These are phyloP conservation scores for Drosophila littoralis DNA, from an alignment of 1,140 invertebrate species.

Conservation along the genomic window DNA sequence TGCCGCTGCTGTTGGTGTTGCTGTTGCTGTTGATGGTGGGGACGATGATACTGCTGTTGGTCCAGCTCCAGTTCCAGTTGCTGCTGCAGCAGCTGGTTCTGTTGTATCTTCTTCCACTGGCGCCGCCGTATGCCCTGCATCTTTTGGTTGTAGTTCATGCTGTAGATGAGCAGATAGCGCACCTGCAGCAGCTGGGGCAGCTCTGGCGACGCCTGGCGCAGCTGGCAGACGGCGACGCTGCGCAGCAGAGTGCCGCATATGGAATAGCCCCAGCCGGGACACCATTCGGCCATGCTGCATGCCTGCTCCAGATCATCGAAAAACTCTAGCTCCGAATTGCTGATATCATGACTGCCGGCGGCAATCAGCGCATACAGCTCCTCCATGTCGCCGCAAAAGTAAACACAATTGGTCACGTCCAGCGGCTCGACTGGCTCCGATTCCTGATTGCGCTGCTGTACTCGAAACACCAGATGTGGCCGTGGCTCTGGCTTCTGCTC, in stretches of 20 bases:
- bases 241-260: slow-evolving; percentile 25
- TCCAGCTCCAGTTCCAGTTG: background rate
- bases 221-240: slow-evolving; percentile 27
- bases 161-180: slow-evolving; percentile 26
- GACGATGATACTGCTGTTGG: background rate
- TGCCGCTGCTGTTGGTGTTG: background rate
- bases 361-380: slow-evolving; percentile 11
- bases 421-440: background rate
- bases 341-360: background rate
- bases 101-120: slow-evolving; percentile 1
- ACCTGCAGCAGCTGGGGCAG: background rate
- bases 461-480: slow-evolving; percentile 11
- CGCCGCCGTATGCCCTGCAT: slow-evolving; percentile 6
- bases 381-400: slow-evolving; percentile 22
- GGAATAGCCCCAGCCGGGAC: slow-evolving; percentile 22
- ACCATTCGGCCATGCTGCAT: slow-evolving; percentile 6
- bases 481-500: background rate
- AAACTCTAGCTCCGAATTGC: background rate
- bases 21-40: background rate
- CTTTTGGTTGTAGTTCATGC: background rate
- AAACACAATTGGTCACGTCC: background rate
- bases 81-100: background rate
- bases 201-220: background rate
- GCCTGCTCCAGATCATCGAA: slow-evolving; percentile 13
- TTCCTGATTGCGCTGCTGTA: background rate